These are phyloP conservation scores for Tonatia bakeri DNA, from an alignment of 2,113 vertebrate genomes.

Conservation along the genomic window DNA sequence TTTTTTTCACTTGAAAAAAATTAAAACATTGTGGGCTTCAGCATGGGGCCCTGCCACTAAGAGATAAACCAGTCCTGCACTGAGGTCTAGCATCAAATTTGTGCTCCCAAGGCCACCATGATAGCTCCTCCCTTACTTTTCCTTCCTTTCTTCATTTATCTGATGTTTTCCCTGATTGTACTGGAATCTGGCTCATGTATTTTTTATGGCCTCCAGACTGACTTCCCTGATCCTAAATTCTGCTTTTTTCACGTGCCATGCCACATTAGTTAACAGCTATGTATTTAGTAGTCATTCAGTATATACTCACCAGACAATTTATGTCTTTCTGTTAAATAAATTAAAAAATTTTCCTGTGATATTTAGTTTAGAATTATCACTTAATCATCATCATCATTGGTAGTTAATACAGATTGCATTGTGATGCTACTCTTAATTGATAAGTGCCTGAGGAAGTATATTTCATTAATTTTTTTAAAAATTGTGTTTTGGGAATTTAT, in stretches of 20 bases:
- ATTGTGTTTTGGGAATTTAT: neutral
- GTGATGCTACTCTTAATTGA: neutral
- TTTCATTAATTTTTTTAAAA: neutral
- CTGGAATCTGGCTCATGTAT: neutral
- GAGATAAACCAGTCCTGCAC: neutral
- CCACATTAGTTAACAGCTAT: neutral
- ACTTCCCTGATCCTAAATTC: neutral
- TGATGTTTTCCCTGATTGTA: neutral
- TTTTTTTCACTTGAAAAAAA: slow-evolving; percentile 3
- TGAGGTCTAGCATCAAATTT: neutral
- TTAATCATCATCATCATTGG: neutral
- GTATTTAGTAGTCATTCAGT: neutral
- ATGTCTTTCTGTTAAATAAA: neutral
- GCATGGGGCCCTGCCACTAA: neutral
- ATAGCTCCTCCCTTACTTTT: neutral
- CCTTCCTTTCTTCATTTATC: neutral
- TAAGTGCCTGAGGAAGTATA: neutral
- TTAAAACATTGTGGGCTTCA: neutral
- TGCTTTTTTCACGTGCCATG: neutral
- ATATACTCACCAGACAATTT: neutral
- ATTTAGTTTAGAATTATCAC: neutral
- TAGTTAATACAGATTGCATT: neutral
- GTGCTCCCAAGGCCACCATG: neutral
- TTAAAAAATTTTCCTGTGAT: neutral
- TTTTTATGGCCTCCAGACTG: neutral